These are phyloP conservation scores for Caenorhabditis sp. DNA, from an alignment of 2,888 invertebrate genomes.

Conservation along the genomic window DNA sequence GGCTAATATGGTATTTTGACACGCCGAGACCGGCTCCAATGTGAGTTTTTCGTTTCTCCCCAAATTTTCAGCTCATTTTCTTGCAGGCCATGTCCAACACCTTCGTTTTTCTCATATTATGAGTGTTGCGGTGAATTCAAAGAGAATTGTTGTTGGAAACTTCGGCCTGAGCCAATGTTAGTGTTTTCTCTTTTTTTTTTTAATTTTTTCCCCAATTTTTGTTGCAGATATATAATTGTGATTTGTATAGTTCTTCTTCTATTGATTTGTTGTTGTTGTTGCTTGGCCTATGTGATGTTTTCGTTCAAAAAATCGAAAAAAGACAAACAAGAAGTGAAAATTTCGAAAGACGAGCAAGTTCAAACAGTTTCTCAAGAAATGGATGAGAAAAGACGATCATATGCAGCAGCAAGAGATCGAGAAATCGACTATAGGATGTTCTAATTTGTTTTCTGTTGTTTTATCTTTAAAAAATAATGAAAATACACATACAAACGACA, in stretches of 20 bases:
- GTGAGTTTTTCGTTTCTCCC: slow-evolving; percentile 10
- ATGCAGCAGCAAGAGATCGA: slow-evolving; percentile 31
- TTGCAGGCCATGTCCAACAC: slow-evolving; percentile 45
- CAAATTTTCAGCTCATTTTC: not conserved
- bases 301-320: not conserved
- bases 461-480: not conserved
- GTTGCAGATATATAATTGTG: slow-evolving; percentile 23
- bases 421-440: slow-evolving; percentile 19
- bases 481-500: slow-evolving; percentile 10
- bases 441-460: not conserved
- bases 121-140: slow-evolving; percentile 46
- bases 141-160: slow-evolving; percentile 42
- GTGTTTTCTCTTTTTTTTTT: not conserved
- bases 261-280: slow-evolving; percentile 45
- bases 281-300: slow-evolving; percentile 11
- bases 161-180: slow-evolving; percentile 43
- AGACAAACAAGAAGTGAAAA: slow-evolving; percentile 13
- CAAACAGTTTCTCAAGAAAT: slow-evolving; percentile 1
- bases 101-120: slow-evolving; percentile 43
- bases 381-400: slow-evolving; percentile 23
- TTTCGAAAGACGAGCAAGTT: slow-evolving; percentile 25
- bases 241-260: slow-evolving; percentile 25
- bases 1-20: slow-evolving; percentile 40
- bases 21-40: slow-evolving; percentile 36
- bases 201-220: not conserved